Evolutionary conservation across 2,888 invertebrate genomes (phyloP).

Genomic region (Tipula unca): DNA sequence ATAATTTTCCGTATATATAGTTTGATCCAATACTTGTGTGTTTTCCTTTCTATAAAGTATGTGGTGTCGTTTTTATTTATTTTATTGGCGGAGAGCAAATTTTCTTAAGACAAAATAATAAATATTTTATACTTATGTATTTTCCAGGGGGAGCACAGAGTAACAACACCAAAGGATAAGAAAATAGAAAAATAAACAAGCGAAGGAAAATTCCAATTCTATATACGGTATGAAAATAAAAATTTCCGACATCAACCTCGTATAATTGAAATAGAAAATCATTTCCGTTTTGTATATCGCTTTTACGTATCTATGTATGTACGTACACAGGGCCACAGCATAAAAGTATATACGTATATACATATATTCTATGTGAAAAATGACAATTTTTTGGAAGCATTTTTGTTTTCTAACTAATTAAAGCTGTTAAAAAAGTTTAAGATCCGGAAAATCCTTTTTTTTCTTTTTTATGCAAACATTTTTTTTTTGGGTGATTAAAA

Average conservation of each 20-base stretch:
- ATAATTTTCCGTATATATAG: background rate
- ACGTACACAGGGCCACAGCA: background rate
- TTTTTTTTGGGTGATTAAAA: background rate
- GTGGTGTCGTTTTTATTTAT: background rate
- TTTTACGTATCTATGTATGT: background rate
- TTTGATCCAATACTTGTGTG: background rate
- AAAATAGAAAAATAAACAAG: background rate
- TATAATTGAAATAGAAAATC: background rate
- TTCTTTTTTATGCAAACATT: background rate
- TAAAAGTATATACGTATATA: background rate
- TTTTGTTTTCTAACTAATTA: background rate
- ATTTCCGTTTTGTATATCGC: background rate
- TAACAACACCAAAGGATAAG: background rate
- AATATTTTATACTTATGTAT: background rate
- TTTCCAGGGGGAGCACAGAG: background rate
- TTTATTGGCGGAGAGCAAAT: background rate
- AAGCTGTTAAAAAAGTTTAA: background rate
- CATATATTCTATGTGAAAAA: background rate
- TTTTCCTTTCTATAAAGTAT: background rate
- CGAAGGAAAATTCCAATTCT: background rate
- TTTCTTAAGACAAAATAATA: background rate
- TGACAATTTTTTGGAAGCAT: background rate
- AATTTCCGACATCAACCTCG: background rate
- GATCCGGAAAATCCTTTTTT: background rate
- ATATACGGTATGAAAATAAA: background rate